These are phyloP conservation scores for Pitta sordida DNA, from an alignment of 2,113 vertebrate species.

Conservation along the genomic window DNA sequence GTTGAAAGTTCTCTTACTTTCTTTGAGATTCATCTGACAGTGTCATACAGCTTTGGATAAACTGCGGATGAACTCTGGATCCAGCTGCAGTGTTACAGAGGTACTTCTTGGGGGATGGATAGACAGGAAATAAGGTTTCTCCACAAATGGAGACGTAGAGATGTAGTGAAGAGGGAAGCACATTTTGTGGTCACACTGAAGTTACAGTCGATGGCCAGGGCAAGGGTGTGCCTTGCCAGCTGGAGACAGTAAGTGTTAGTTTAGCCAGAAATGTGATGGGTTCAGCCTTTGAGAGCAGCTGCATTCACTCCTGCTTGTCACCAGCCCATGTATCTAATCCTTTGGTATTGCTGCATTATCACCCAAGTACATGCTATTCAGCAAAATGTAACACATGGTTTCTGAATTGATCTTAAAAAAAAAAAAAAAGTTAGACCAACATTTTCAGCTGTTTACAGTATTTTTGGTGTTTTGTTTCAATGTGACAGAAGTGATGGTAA, in stretches of 20 bases:
- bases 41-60: background rate
- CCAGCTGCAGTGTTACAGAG: background rate
- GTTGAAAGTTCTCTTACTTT: background rate
- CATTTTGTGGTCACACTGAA: background rate
- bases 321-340: background rate
- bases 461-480: background rate
- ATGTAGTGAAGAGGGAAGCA: accelerated
- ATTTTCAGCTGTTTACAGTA: background rate
- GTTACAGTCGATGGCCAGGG: background rate
- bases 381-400: background rate
- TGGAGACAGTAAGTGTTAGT: background rate
- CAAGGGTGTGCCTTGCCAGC: background rate
- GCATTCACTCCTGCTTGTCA: background rate
- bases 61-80: background rate
- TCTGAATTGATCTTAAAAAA: background rate
- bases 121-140: background rate
- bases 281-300: background rate
- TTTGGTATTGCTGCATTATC: constrained; percentile 17
- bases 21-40: background rate
- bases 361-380: background rate
- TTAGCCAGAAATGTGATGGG: background rate
- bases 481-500: background rate
- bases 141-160: background rate
- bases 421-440: background rate
- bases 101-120: background rate